phyloP scores from a whole-genome alignment of 2,113 vertebrate species.

The Xyrauchen texanus region DNA sequence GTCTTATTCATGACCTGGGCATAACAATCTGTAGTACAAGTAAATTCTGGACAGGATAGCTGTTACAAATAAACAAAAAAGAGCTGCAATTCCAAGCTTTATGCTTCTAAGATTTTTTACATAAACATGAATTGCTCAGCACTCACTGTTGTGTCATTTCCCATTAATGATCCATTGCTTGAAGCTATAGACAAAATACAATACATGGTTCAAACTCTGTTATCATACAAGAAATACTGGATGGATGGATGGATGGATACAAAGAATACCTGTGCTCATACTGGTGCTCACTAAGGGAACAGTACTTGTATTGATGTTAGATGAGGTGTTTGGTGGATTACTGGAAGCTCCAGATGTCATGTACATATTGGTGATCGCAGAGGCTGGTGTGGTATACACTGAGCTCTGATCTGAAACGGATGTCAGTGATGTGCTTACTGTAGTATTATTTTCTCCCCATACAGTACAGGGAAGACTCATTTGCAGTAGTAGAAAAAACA shows the following conservation, averaged over 20 bases:
- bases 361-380: background rate
- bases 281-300: background rate
- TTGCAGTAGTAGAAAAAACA: slow-evolving; percentile 61
- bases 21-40: slow-evolving; percentile 71
- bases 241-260: background rate
- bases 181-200: background rate
- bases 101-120: too few species aligned
- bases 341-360: background rate
- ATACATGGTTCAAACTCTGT: background rate
- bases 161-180: background rate
- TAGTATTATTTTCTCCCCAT: too few species aligned
- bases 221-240: too few species aligned
- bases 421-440: background rate
- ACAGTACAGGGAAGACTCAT: too few species aligned
- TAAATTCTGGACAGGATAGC: slow-evolving; percentile 66
- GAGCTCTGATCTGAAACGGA: background rate
- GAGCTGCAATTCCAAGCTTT: too few species aligned
- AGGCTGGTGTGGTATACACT: background rate
- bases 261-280: background rate
- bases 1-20: slow-evolving; percentile 58
- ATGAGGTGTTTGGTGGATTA: background rate
- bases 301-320: background rate
- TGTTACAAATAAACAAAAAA: slow-evolving; percentile 41
- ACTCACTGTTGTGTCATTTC: background rate
- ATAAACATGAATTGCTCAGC: background rate